These are phyloP conservation scores for Drosophila littoralis DNA, from an alignment of 1,140 invertebrate genomes.

Conservation along the genomic window DNA sequence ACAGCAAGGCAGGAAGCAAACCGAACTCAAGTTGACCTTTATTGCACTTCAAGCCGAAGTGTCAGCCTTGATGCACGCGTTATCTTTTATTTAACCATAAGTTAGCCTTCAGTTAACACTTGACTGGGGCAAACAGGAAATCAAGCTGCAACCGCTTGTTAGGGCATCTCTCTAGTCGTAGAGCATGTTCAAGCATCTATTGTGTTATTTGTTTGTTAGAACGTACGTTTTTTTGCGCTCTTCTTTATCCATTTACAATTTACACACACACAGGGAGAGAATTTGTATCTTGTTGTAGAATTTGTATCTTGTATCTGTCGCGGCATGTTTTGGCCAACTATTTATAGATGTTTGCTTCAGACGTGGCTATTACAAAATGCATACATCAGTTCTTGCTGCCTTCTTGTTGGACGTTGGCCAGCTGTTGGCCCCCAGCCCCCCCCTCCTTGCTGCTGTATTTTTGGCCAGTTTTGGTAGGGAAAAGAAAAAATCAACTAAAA, in stretches of 20 bases:
- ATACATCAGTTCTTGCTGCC: slow-evolving; percentile 30
- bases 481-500: background rate
- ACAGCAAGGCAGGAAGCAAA: background rate
- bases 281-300: slow-evolving; percentile 19
- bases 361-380: slow-evolving; percentile 57
- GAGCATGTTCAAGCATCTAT: background rate
- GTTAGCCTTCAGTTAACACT: background rate
- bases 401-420: slow-evolving; percentile 42
- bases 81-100: background rate
- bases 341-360: slow-evolving; percentile 64
- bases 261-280: background rate
- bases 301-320: slow-evolving; percentile 49
- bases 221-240: background rate
- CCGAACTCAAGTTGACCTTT: background rate
- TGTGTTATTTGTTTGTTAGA: background rate
- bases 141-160: background rate
- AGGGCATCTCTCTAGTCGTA: background rate
- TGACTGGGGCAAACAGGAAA: background rate
- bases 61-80: background rate
- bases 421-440: slow-evolving; percentile 19
- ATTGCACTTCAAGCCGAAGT: background rate
- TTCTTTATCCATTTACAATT: slow-evolving; percentile 17
- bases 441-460: slow-evolving; percentile 20
- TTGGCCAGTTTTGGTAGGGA: slow-evolving; percentile 32
- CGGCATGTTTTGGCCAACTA: slow-evolving; percentile 39